Conservation (phyloP, 2,797 vertebrate species). For the Carapus acus region DNA sequence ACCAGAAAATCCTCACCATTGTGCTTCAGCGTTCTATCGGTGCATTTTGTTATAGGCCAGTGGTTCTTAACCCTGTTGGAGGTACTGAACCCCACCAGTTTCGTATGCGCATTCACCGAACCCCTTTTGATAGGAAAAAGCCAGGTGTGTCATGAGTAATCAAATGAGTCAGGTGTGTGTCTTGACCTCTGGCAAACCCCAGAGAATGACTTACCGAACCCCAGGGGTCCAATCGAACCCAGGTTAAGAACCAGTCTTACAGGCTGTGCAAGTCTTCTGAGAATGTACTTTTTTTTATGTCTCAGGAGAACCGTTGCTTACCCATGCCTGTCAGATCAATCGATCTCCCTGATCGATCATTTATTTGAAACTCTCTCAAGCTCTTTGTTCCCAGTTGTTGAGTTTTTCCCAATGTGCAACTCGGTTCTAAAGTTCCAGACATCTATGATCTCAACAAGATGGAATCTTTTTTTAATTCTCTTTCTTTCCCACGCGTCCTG, state of each 20-base stretch:
- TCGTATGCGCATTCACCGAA: too few relatives aligned
- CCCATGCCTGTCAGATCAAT: slow-evolving; percentile 31
- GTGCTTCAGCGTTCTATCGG: slow-evolving; percentile 42
- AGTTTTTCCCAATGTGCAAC: slow-evolving; percentile 18
- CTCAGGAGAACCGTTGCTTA: slow-evolving; percentile 30
- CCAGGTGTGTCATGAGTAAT: too few relatives aligned
- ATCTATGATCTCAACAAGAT: slow-evolving; percentile 16
- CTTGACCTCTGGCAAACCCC: too few relatives aligned
- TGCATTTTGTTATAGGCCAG: slow-evolving; percentile 40
- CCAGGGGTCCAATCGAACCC: too few relatives aligned
- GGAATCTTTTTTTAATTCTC: slow-evolving; percentile 10
- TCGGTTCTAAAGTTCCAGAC: slow-evolving; percentile 24
- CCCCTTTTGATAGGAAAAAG: neutral
- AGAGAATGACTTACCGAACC: too few relatives aligned
- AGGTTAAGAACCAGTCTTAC: too few relatives aligned
- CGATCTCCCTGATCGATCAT: slow-evolving; percentile 36
- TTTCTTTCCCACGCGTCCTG: slow-evolving; percentile 28
- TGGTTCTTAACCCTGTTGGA: too few relatives aligned
- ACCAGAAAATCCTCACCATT: slow-evolving; percentile 42
- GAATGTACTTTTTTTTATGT: slow-evolving; percentile 18
- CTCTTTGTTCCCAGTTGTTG: slow-evolving; percentile 37
- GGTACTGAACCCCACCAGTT: too few relatives aligned
- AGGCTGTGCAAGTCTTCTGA: too few relatives aligned
- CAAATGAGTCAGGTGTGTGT: too few relatives aligned
- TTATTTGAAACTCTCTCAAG: slow-evolving; percentile 29